Evolutionary conservation across 2,888 invertebrate genomes (phyloP).

Genomic region (Lasioglossum villosulum): DNA sequence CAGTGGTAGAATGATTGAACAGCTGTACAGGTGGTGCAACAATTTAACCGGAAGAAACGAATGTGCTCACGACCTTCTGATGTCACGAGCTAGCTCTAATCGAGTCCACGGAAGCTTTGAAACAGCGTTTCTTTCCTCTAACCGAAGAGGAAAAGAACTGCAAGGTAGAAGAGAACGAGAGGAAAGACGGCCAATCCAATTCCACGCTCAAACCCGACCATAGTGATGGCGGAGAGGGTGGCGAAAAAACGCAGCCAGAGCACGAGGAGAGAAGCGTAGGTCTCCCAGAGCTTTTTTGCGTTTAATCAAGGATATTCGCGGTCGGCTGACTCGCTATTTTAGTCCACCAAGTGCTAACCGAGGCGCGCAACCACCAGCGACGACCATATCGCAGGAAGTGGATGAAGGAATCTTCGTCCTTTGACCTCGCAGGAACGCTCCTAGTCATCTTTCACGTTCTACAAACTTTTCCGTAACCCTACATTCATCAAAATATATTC

Average conservation of each 20-base stretch:
- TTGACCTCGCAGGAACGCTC: conserved; percentile 63
- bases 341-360: conserved; percentile 71
- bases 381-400: conserved; percentile 67
- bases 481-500: background rate
- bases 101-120: conserved; percentile 66
- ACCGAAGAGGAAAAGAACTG: conserved; percentile 42
- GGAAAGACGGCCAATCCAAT: conserved; percentile 76
- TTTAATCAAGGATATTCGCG: conserved; percentile 84
- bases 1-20: conserved; percentile 12
- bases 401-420: conserved; percentile 73
- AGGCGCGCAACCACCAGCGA: conserved; percentile 70
- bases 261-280: conserved; percentile 59
- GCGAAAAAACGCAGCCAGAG: conserved; percentile 72
- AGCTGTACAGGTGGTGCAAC: conserved; percentile 27
- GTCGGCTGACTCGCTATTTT: conserved; percentile 78
- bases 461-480: background rate
- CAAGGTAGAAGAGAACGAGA: conserved; percentile 48
- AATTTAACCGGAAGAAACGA: conserved; percentile 48
- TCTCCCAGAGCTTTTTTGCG: conserved; percentile 77
- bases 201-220: conserved; percentile 73
- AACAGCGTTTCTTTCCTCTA: conserved; percentile 62
- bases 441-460: conserved; percentile 21
- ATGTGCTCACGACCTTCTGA: conserved; percentile 56
- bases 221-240: conserved; percentile 73
- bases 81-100: conserved; percentile 63